phyloP scores from a whole-genome alignment of 35 echinoderm and acorn worm species.

The Nesometra sesokonis region DNA sequence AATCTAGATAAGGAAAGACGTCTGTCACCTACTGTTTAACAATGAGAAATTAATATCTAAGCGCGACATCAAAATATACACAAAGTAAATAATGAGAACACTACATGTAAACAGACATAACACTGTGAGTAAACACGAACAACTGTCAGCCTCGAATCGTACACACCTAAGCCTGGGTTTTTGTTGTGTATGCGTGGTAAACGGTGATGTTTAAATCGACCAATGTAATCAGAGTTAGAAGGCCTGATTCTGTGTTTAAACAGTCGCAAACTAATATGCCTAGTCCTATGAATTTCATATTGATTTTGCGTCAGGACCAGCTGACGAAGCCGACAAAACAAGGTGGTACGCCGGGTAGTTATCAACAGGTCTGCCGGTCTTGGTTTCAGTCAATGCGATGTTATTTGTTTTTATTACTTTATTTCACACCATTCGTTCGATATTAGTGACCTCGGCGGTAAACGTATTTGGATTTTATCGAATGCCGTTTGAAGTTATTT shows the following conservation, averaged over 20 bases:
- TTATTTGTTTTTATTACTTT: constrained; percentile 1
- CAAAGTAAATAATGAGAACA: background rate
- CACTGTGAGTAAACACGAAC: background rate
- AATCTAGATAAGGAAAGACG: too few species aligned
- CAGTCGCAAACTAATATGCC: background rate
- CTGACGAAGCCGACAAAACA: background rate
- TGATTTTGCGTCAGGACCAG: background rate
- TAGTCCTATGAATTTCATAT: background rate
- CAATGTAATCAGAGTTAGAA: background rate
- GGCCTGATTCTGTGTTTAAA: background rate
- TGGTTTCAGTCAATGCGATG: background rate
- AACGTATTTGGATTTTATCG: background rate
- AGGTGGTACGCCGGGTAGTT: background rate
- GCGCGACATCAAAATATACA: background rate
- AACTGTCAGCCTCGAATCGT: background rate
- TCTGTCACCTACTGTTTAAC: background rate
- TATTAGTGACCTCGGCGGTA: background rate
- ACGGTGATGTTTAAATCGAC: background rate
- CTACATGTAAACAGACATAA: background rate
- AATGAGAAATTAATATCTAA: background rate
- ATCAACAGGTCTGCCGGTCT: background rate
- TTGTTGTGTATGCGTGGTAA: background rate
- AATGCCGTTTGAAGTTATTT: background rate
- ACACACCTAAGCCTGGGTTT: background rate
- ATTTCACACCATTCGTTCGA: background rate